Percentiles rank a stretch among this genome's conserved stretches.
phyloP scores from a whole-genome alignment of 2,888 invertebrate genomes.

The Rhodophaea formosa region DNA sequence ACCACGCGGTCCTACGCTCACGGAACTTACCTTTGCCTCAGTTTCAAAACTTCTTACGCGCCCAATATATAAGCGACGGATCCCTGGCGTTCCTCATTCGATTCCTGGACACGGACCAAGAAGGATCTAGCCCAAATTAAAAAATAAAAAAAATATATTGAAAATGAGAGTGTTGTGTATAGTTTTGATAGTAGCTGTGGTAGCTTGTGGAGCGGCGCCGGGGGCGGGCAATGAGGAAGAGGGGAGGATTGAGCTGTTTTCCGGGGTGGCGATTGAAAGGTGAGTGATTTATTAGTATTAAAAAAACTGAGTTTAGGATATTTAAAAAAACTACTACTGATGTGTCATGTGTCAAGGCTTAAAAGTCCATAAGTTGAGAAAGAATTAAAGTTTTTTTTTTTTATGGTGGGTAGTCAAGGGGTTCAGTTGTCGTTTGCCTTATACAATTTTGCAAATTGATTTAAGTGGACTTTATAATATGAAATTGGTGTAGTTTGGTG shows the following conservation, averaged over 20 bases:
- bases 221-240: conserved; percentile 52
- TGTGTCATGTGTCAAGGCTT: no score
- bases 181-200: conserved; percentile 51
- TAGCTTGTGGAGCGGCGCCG: conserved; percentile 62
- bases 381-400: no score
- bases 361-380: no score
- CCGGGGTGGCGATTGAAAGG: conserved; percentile 72
- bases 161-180: conserved; percentile 67
- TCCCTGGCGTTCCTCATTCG: conserved; percentile 58
- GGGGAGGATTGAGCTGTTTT: conserved; percentile 61
- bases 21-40: conserved; percentile 34
- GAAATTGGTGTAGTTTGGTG: no score
- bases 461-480: no score
- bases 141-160: conserved; percentile 27
- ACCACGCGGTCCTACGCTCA: conserved; percentile 27
- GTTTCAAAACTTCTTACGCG: conserved; percentile 35
- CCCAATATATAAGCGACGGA: conserved; percentile 52
- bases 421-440: no score
- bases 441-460: no score
- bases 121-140: conserved; percentile 39
- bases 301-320: no score
- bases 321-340: no score
- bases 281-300: conserved; percentile 43
- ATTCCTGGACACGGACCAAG: conserved; percentile 49
- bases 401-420: no score